Evolutionary conservation across 2,888 invertebrate genomes (phyloP), one percentile per base, ranked within the genome.

Genomic region (Standfussiana lucernea): DNA sequence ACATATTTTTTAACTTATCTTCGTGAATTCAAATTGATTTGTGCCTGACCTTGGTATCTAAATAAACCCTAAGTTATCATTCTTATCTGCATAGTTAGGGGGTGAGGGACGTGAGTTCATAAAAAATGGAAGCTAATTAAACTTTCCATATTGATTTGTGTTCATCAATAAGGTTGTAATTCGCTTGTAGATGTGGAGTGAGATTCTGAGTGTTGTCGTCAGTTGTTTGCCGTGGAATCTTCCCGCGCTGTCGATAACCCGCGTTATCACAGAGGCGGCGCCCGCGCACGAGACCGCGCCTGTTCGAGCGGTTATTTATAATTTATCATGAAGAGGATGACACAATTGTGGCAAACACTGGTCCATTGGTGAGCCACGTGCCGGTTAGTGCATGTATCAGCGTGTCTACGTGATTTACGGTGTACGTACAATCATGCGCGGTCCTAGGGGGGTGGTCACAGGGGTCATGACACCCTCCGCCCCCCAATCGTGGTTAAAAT

Each of bases 171-270:
- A 79, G 77, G 83, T 82, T 72, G 62, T 77, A 65, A 72, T 75
- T 87, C 61, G 83, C 66, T 73, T 87, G 77, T 47, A 73, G 66
- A 40, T 73, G 42, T 74, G 40, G 28, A 72, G 65, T 74, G 15
- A 37, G 80, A 71, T 72, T 62, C 72, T 64, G 18, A 72, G 65
- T 88, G 84, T 83, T 84, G 86, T 89, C 82, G 75, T 80, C 84
- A 87, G 93, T 95, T 96, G 96, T 96, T 96, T 96, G 95, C 94
- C 77, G 92, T 96, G 96, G 96, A 96, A 96, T 96, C 95, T 95
- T 96, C 94, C 96, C 95, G 93, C 92, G 90, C 86, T 85, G 86
- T 85, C 84, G 95, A 96, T 96, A 96, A 95, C 95, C 95, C 89
- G 81, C 69, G 86, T 91, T 94, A 95, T 94, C 94, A 65, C 59